Evolutionary conservation across 2,113 vertebrate species (phyloP).

Genomic region (Haplochromis vanheusdeni): DNA sequence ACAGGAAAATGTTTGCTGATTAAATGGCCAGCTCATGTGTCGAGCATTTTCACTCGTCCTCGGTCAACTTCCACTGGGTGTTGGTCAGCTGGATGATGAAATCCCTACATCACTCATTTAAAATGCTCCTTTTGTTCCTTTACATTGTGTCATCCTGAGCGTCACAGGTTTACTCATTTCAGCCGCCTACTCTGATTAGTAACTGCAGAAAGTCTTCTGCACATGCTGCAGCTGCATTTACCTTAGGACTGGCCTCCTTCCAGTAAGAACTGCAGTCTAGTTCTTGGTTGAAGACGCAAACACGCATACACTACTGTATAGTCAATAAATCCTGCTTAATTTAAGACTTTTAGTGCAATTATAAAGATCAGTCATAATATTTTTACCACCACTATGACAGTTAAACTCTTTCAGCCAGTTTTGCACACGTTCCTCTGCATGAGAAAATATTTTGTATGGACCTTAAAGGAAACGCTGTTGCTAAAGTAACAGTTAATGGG

Average conservation of each 20-base stretch:
- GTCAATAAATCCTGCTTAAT: not conserved
- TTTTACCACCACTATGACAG: not conserved
- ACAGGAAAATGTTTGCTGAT: not conserved
- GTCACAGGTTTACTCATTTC: not conserved
- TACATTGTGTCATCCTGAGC: not conserved
- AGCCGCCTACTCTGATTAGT: not conserved
- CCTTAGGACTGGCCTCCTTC: not conserved
- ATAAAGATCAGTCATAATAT: not conserved
- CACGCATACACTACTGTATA: not conserved
- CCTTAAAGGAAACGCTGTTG: not conserved
- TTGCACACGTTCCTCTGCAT: fast-evolving
- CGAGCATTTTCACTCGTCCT: not conserved
- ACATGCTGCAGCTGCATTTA: not conserved
- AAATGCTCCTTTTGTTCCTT: not conserved
- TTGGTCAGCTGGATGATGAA: not conserved
- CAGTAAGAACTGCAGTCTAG: not conserved
- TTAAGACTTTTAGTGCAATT: not conserved
- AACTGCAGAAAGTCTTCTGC: not conserved
- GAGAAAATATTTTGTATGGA: not conserved
- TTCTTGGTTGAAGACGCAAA: not conserved
- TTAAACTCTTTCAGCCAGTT: not conserved
- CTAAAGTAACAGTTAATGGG: not conserved
- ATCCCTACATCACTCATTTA: not conserved
- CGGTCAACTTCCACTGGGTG: not conserved
- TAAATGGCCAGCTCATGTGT: fast-evolving